Evolutionary conservation across 2,113 vertebrate genomes (phyloP).

Genomic region (Takifugu bimaculatus): DNA sequence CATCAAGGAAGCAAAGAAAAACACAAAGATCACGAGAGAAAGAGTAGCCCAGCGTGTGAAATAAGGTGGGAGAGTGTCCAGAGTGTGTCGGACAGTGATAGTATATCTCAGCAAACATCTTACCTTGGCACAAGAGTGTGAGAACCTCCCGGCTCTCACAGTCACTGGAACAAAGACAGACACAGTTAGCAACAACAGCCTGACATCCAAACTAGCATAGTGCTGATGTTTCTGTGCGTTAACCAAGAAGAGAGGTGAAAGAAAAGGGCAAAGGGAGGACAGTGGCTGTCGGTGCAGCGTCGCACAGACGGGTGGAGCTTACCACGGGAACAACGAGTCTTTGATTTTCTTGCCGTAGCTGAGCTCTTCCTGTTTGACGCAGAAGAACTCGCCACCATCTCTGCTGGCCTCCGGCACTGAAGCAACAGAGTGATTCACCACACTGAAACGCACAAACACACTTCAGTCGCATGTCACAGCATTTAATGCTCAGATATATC

Average conservation of each 20-base stretch:
- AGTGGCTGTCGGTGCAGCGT: conserved; percentile 11
- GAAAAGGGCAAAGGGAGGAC: conserved; percentile 14
- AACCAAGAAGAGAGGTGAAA: conserved; percentile 3
- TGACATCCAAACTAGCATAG: conserved; percentile 4
- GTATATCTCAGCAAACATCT: conserved; percentile 18
- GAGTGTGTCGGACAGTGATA: neutral
- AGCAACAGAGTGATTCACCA: conserved; percentile 76
- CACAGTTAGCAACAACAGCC: conserved; percentile 16
- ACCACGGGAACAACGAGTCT: conserved; percentile 84
- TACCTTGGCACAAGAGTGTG: conserved; percentile 77
- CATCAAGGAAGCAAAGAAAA: neutral
- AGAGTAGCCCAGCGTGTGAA: neutral
- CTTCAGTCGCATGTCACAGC: neutral
- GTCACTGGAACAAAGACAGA: conserved; percentile 65
- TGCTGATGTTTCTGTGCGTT: neutral
- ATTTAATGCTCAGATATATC: neutral
- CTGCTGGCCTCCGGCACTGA: conserved; percentile 71
- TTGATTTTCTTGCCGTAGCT: conserved; percentile 79
- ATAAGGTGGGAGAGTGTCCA: conserved; percentile 23
- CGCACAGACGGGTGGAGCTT: conserved; percentile 46
- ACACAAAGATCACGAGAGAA: neutral
- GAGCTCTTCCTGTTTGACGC: conserved; percentile 78
- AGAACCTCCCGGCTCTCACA: conserved; percentile 76
- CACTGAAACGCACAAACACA: conserved; percentile 58
- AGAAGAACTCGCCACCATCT: conserved; percentile 81